Evolutionary conservation across 2,797 vertebrate species (phyloP).

Genomic region (Gallirallus australis): DNA sequence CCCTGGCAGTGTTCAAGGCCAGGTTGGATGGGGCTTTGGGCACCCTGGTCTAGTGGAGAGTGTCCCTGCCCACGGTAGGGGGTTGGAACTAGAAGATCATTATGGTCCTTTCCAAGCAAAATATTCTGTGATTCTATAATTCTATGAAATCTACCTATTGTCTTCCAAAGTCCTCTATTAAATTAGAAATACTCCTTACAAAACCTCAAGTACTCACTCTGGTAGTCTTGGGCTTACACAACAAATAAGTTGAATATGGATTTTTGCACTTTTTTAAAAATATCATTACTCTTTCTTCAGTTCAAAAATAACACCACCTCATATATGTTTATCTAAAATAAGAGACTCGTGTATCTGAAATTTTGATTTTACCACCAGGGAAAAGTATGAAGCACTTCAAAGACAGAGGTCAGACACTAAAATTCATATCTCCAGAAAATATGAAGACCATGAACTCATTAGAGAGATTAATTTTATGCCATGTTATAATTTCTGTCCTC

Average conservation of each 20-base stretch:
- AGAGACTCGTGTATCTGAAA: background rate
- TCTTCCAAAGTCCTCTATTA: background rate
- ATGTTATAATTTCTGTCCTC: background rate
- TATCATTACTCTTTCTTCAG: background rate
- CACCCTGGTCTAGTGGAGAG: too few species aligned
- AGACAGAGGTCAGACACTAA: background rate
- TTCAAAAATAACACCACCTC: background rate
- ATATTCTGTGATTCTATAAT: too few species aligned
- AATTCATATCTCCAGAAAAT: background rate
- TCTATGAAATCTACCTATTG: background rate
- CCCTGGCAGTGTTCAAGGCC: too few species aligned
- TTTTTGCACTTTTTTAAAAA: background rate
- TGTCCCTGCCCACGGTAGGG: too few species aligned
- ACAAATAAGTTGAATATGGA: background rate
- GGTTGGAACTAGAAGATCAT: too few species aligned
- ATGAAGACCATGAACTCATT: background rate
- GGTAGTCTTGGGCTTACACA: background rate
- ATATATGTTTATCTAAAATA: background rate
- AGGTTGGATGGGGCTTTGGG: too few species aligned
- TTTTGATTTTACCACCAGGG: background rate
- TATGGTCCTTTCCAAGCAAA: too few species aligned
- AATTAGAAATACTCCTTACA: background rate
- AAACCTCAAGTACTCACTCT: background rate
- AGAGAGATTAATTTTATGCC: background rate
- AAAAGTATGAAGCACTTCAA: background rate